Conservation (phyloP, 2,888 invertebrate species). For the Volucella bombylans region DNA sequence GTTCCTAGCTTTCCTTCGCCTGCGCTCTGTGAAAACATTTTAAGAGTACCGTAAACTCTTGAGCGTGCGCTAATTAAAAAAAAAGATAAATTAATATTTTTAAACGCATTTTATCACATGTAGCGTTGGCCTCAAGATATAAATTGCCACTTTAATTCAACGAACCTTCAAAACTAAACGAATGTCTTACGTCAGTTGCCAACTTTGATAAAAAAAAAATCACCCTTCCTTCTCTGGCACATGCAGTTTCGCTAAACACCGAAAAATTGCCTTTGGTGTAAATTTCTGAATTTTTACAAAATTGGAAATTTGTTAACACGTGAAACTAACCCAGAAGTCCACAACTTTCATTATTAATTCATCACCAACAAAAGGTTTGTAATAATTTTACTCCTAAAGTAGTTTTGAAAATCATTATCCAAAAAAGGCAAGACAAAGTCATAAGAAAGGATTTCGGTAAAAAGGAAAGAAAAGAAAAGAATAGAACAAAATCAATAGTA, state of each 20-base stretch:
- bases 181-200: conserved; percentile 61
- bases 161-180: not conserved
- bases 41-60: no score
- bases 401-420: conserved; percentile 21
- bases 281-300: conserved; percentile 57
- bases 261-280: conserved; percentile 70
- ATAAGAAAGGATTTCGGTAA: conserved; percentile 26
- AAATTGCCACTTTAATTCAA: conserved; percentile 2
- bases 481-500: conserved; percentile 57
- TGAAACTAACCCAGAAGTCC: conserved; percentile 49
- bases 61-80: no score
- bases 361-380: conserved; percentile 63
- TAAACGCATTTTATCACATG: no score
- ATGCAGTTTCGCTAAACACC: conserved; percentile 60
- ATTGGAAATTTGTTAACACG: conserved; percentile 56
- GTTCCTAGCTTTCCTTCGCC: no score
- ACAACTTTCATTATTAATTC: conserved; percentile 38
- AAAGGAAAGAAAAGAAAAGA: conserved; percentile 16
- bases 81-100: no score
- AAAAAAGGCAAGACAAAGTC: conserved; percentile 44
- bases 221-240: conserved; percentile 66
- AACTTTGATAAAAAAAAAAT: conserved; percentile 37
- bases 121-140: no score
- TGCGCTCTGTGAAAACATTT: no score
- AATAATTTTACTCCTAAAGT: conserved; percentile 4